Conservation (phyloP, 2,888 invertebrate genomes). For the Drosophila peninsularis region DNA sequence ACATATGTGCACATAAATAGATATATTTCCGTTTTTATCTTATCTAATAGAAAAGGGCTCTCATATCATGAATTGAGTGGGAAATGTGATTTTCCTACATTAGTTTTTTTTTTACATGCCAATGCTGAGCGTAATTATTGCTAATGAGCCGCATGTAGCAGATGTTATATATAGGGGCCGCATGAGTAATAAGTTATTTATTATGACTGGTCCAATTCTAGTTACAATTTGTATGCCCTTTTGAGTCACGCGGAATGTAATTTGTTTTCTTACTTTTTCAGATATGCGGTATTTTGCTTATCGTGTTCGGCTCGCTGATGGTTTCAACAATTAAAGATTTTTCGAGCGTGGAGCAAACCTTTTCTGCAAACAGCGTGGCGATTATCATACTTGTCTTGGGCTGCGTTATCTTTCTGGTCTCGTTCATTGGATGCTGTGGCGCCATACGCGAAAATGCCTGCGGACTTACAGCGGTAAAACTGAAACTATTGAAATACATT, state of each 20-base stretch:
- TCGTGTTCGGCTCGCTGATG: conserved; percentile 88
- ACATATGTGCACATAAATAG: conserved; percentile 4
- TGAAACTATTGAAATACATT: not conserved
- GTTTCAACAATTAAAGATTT: conserved; percentile 87
- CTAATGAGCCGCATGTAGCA: conserved; percentile 39
- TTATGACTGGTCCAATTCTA: conserved; percentile 24
- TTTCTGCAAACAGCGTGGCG: conserved; percentile 86
- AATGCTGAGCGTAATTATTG: conserved; percentile 50
- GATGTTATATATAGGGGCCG: conserved; percentile 32
- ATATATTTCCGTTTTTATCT: conserved; percentile 50
- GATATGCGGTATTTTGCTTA: conserved; percentile 90
- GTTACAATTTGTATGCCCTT: not conserved
- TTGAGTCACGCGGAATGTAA: conserved; percentile 2
- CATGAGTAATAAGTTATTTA: conserved; percentile 53
- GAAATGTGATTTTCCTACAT: conserved; percentile 29
- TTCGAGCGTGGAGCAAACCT: conserved; percentile 84
- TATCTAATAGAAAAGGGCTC: conserved; percentile 49
- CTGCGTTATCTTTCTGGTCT: conserved; percentile 90
- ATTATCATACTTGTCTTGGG: conserved; percentile 89
- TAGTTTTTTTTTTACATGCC: conserved; percentile 42
- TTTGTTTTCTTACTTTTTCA: conserved; percentile 82
- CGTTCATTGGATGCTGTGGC: conserved; percentile 96
- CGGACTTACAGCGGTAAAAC: conserved; percentile 91
- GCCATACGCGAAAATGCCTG: conserved; percentile 94
- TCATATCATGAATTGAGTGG: conserved; percentile 26